These are phyloP conservation scores for Enteromius anoplus DNA, from an alignment of 2,797 vertebrate species.

Conservation along the genomic window DNA sequence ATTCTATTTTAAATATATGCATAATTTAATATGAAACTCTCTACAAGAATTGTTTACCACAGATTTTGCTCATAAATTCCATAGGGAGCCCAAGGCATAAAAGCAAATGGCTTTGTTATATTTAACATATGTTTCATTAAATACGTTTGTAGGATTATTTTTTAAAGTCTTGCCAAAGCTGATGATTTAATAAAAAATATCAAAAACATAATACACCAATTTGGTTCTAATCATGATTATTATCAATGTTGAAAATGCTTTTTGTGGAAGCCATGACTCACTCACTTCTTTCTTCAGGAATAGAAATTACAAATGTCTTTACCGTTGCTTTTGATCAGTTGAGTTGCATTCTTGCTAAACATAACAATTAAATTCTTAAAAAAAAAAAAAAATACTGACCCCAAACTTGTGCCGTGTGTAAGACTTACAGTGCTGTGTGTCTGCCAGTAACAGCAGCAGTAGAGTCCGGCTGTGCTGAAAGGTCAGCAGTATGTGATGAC, in stretches of 20 bases:
- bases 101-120: not conserved
- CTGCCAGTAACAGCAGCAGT: constrained; percentile 82
- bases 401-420: not conserved
- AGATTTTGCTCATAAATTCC: not conserved
- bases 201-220: not conserved
- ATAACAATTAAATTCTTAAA: not conserved
- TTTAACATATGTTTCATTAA: not conserved
- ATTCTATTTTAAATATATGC: not conserved
- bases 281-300: too few relatives aligned
- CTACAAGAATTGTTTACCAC: not conserved
- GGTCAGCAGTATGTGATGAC: constrained; percentile 75
- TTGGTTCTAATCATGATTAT: not conserved
- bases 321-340: not conserved
- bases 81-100: not conserved
- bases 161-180: not conserved
- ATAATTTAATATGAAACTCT: not conserved
- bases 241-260: not conserved
- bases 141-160: not conserved
- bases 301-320: not conserved
- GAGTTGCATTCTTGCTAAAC: not conserved
- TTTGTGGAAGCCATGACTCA: not conserved
- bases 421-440: constrained; percentile 79
- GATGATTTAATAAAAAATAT: not conserved
- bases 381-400: not conserved
- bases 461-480: constrained; percentile 87